Percentiles rank a stretch among this genome's conserved stretches.
These are phyloP conservation scores for Vulpes vulpes DNA, from an alignment of 2,113 vertebrate species.

Conservation along the genomic window DNA sequence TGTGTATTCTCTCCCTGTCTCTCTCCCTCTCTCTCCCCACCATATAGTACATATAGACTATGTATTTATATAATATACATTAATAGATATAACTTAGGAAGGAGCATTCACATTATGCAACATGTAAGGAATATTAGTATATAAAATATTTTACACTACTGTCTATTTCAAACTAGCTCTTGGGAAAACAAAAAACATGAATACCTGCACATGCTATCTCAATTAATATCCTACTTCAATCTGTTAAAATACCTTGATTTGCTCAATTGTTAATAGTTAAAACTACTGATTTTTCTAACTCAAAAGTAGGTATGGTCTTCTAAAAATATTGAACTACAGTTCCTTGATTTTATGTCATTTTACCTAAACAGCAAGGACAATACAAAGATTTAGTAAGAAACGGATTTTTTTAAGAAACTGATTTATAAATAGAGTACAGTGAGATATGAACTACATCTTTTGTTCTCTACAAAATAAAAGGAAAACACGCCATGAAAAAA, in stretches of 20 bases:
- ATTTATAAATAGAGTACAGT: background rate
- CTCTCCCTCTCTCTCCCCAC: background rate
- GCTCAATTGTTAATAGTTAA: conserved; percentile 1
- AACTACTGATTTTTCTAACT: conserved; percentile 52
- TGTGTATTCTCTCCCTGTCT: background rate
- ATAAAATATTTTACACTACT: background rate
- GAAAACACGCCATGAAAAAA: background rate
- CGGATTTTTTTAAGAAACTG: background rate
- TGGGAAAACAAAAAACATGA: conserved; percentile 3
- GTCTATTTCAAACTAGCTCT: background rate
- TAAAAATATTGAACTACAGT: conserved; percentile 8
- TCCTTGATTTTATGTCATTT: background rate
- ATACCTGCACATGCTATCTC: background rate
- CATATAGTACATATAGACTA: background rate
- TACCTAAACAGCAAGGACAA: conserved; percentile 29
- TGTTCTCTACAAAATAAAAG: conserved; percentile 54
- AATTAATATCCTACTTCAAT: background rate
- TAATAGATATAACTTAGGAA: background rate
- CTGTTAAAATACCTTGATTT: conserved; percentile 45
- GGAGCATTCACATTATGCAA: conserved; percentile 12
- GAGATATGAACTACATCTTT: background rate
- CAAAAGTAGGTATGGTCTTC: conserved; percentile 2
- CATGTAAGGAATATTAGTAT: background rate
- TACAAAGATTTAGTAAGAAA: background rate
- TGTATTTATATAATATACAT: background rate